Conservation (phyloP, 1,140 invertebrate genomes). For the Lasioglossum albipes region DNA sequence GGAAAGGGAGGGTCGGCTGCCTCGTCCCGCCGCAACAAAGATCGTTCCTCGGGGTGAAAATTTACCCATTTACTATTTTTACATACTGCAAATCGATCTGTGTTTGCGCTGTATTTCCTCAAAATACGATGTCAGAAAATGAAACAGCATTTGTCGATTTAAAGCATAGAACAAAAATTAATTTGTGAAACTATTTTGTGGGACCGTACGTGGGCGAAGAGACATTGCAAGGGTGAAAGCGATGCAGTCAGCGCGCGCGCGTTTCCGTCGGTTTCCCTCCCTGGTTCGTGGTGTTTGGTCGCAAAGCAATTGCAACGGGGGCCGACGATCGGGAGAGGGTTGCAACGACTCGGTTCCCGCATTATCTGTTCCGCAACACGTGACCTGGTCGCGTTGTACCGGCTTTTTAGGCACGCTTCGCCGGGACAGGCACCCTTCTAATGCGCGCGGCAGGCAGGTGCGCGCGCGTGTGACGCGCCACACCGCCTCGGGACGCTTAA, state of each 20-base stretch:
- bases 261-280: too few relatives aligned
- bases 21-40: conserved; percentile 69
- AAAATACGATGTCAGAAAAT: too few relatives aligned
- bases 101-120: too few relatives aligned
- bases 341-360: conserved; percentile 8
- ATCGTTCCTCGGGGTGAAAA: conserved; percentile 35
- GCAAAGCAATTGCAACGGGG: background rate
- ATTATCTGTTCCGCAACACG: conserved; percentile 39
- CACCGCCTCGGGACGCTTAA: conserved; percentile 58
- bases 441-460: conserved; percentile 59
- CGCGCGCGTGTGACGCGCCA: conserved; percentile 48
- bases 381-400: conserved; percentile 30
- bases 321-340: conserved; percentile 14
- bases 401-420: conserved; percentile 46
- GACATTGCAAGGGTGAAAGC: too few relatives aligned
- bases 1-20: conserved; percentile 26
- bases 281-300: too few relatives aligned
- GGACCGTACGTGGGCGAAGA: too few relatives aligned
- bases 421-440: conserved; percentile 39
- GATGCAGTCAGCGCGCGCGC: too few relatives aligned
- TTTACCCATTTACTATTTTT: too few relatives aligned
- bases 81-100: too few relatives aligned
- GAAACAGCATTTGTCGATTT: too few relatives aligned
- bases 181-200: too few relatives aligned
- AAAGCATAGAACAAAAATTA: too few relatives aligned